These are phyloP conservation scores for Sesamia nonagrioides DNA, from an alignment of 1,140 invertebrate genomes.

Conservation along the genomic window DNA sequence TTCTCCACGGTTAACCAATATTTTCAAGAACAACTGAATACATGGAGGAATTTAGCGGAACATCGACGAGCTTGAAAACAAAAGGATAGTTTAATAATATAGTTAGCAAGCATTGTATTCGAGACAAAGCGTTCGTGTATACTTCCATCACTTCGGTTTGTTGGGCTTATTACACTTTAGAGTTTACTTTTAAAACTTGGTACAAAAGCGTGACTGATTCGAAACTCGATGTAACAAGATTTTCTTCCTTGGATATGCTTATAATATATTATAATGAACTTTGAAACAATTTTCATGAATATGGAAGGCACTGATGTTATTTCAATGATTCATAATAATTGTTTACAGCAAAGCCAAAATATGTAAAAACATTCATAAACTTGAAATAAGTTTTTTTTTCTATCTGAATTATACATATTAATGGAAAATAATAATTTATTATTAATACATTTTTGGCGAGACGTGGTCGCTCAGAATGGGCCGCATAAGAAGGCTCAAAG, in stretches of 20 bases:
- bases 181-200: constrained; percentile 39
- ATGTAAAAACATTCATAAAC: constrained; percentile 28
- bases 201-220: constrained; percentile 27
- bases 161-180: constrained; percentile 21
- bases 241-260: constrained; percentile 22
- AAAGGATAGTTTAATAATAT: not conserved
- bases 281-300: constrained; percentile 39
- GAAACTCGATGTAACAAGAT: constrained; percentile 34
- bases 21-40: not conserved
- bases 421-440: not conserved
- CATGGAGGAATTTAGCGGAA: not conserved
- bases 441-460: too few relatives aligned
- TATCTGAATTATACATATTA: not conserved
- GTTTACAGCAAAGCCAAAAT: constrained; percentile 14
- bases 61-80: not conserved
- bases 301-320: constrained; percentile 27
- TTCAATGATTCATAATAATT: constrained; percentile 24
- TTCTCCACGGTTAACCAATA: constrained; percentile 4
- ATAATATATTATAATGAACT: constrained; percentile 9
- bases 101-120: not conserved
- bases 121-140: constrained; percentile 5
- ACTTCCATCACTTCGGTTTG: not conserved
- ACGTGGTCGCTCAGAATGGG: too few relatives aligned
- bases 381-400: constrained; percentile 1
- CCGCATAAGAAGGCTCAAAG: too few relatives aligned